A percentile compares a stretch with the other conserved stretches of the same genome.
Evolutionary conservation across 2,888 invertebrate species (phyloP).

Genomic region (Ferdinandea cuprea): DNA sequence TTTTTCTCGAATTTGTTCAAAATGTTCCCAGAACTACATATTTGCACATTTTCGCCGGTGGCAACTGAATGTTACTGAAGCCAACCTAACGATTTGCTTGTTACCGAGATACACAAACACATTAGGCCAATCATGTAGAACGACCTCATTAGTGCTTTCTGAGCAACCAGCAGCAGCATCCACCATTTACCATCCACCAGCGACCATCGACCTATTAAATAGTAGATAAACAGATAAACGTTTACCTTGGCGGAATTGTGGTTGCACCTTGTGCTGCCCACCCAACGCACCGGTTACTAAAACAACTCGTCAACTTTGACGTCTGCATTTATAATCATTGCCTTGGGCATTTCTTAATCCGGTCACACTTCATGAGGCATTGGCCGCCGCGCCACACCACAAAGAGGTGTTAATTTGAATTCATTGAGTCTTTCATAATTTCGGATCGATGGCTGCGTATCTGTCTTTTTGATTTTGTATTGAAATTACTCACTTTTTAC

Average conservation of each 20-base stretch:
- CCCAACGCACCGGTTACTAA: not conserved
- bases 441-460: not conserved
- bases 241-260: constrained; percentile 20
- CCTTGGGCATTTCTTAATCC: constrained; percentile 32
- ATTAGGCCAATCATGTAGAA: not conserved
- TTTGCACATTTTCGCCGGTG: not conserved
- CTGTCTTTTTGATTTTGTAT: not conserved
- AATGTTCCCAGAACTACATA: not conserved
- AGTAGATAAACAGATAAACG: constrained; percentile 4
- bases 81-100: not conserved
- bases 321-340: constrained; percentile 6
- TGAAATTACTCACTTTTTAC: not conserved
- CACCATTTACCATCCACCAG: not conserved
- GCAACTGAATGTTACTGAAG: not conserved
- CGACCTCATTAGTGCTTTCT: constrained; percentile 2
- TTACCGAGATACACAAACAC: constrained; percentile 1
- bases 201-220: constrained; percentile 4
- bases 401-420: constrained; percentile 40
- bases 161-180: not conserved
- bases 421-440: constrained; percentile 23
- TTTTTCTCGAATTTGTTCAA: too few species aligned
- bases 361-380: constrained; percentile 31
- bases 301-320: not conserved
- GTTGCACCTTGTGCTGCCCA: not conserved
- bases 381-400: not conserved